Evolutionary conservation across 92 coral and sea anemone species (phyloP).

Genomic region (Micromussa lordhowensis): DNA sequence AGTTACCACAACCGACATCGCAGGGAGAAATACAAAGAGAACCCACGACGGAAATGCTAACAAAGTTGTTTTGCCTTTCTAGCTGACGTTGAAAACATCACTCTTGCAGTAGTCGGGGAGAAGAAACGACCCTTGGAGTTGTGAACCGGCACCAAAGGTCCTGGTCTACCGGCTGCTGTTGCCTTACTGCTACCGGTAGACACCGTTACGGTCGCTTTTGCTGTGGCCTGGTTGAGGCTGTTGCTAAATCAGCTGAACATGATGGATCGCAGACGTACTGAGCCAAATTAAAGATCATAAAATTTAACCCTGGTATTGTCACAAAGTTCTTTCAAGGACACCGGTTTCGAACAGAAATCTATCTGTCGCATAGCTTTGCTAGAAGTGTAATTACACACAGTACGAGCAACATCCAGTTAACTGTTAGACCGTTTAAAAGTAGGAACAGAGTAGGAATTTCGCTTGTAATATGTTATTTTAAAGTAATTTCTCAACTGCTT

Average conservation of each 20-base stretch:
- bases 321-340: background rate
- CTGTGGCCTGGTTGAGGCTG: conserved; percentile 3
- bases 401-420: too few species aligned
- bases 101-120: conserved; percentile 89
- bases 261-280: conserved; percentile 63
- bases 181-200: too few species aligned
- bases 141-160: conserved; percentile 70
- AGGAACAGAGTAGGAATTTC: too few species aligned
- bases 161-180: conserved; percentile 9
- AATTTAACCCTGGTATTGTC: background rate
- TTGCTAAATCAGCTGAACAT: background rate
- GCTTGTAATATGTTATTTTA: too few species aligned
- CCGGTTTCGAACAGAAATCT: background rate
- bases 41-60: background rate
- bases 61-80: background rate
- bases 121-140: conserved; percentile 91
- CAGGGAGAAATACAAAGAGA: too few species aligned
- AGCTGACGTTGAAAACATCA: conserved; percentile 79
- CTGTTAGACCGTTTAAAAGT: too few species aligned
- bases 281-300: too few species aligned
- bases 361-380: background rate
- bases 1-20: too few species aligned
- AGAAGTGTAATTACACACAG: too few species aligned
- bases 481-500: too few species aligned
- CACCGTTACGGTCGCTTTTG: too few species aligned